Conservation (phyloP, 2,113 vertebrate species). For the Cyprinodon brontotheroides region DNA sequence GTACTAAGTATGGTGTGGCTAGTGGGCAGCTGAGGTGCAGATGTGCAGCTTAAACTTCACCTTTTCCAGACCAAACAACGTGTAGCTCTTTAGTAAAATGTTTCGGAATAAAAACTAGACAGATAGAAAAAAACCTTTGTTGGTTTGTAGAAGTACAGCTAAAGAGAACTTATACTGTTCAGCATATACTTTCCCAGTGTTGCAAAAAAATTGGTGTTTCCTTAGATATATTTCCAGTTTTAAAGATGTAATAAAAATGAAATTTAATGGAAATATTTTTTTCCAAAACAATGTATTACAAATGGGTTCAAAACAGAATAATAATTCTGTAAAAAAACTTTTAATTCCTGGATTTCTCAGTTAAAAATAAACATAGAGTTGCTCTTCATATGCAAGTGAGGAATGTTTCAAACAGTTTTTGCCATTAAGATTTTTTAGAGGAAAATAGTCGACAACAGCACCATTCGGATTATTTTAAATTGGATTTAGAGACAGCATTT, state of each 20-base stretch:
- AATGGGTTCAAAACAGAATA: neutral
- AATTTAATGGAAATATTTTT: neutral
- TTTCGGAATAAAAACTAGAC: neutral
- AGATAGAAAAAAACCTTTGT: neutral
- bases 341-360: constrained; percentile 27
- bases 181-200: neutral
- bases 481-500: constrained; percentile 32
- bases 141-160: neutral
- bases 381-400: constrained; percentile 31
- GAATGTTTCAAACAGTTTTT: constrained; percentile 42
- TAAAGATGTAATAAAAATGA: neutral
- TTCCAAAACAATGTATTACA: fast-evolving
- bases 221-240: neutral
- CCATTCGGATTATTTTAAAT: constrained; percentile 42
- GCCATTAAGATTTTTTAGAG: constrained; percentile 41
- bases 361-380: constrained; percentile 53
- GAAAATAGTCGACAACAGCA: constrained; percentile 20
- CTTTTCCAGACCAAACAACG: too few species aligned
- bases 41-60: neutral
- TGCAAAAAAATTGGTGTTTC: neutral
- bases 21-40: too few species aligned
- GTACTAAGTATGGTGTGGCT: too few species aligned
- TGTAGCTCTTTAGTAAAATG: neutral
- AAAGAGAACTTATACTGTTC: neutral
- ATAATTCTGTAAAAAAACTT: constrained; percentile 14